Conservation (phyloP, 2,113 vertebrate genomes). For the Canis aureus region DNA sequence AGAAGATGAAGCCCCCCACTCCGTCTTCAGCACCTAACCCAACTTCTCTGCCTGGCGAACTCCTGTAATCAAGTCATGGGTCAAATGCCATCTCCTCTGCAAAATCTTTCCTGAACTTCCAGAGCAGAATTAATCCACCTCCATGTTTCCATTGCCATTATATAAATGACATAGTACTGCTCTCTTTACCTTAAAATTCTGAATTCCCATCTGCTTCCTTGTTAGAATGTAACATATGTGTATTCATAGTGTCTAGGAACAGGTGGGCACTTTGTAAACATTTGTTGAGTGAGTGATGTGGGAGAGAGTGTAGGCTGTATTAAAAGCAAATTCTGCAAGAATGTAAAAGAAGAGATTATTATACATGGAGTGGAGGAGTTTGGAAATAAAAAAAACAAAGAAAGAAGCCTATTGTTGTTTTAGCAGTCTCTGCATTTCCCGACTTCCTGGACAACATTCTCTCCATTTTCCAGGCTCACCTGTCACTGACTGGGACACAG, state of each 20-base stretch:
- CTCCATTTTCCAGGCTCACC: neutral
- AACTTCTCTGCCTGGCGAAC: neutral
- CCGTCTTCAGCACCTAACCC: neutral
- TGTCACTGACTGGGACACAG: neutral
- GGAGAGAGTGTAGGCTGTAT: neutral
- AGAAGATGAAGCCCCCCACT: neutral
- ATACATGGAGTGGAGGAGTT: neutral
- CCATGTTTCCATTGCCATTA: neutral
- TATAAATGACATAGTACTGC: neutral
- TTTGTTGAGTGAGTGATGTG: neutral
- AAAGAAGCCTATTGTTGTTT: neutral
- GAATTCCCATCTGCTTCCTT: neutral
- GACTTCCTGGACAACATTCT: neutral
- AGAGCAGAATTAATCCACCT: neutral
- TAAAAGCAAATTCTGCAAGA: neutral
- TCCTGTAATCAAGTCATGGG: neutral
- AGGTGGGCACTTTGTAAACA: neutral
- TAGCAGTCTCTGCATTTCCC: neutral
- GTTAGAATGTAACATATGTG: neutral
- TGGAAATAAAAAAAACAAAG: neutral
- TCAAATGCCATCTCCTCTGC: neutral
- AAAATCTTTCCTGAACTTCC: neutral
- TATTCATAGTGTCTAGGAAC: neutral
- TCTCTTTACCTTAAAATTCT: neutral
- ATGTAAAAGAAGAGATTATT: constrained; percentile 23